Base-by-base conservation (phyloP, 1,140 invertebrate species). In the Luehdorfia chinensis region DNA sequence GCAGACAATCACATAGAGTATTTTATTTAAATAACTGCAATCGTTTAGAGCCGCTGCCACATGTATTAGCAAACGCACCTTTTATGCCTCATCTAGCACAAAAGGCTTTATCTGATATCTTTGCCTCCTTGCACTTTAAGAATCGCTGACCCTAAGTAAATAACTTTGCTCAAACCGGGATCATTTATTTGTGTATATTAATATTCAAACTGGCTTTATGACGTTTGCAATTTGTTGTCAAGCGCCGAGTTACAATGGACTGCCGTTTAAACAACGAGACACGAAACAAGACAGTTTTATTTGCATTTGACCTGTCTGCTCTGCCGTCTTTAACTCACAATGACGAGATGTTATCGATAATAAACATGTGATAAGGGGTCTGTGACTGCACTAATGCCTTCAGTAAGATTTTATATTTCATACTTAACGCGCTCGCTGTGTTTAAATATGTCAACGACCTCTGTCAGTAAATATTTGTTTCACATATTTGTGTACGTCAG, bases 191-290 rank as follows among this genome's bases (percentile, higher is more conserved):
- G 55, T 62, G 58, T 64, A 72, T 74, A 77, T 75, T 78, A 78
- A 75, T 79, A 77, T 78, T 75, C 68, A 78, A 80, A 74, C 66
- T 76, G 65, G 60, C 65, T 73, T 63, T 67, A 74, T 71, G 76
- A 78, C 73, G 67, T 79, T 70, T 66, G 66, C 68, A 70, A 79
- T 78, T 79, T 75, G 72, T 77, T 75, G 62, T 59, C 59, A 48
- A 57, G 59, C 55, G 56, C 47, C 55, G 55, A 57, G 66, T 66
- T 62, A 61, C 75, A 65, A 71, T 66, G 74, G 61, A 50, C 59
- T 46, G 33, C 37, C 50, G 63, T 54, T 67, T 59, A 56, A 72
- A 64, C 50, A 65, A 65, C 58, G 46, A 66, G 64, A 70, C 70
- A 78, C 73, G 74, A 75, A 72, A 80, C 74, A 66, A 73, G 66